Base-by-base conservation (phyloP, 2,888 invertebrate species). In the Xestobium rufovillosum region DNA sequence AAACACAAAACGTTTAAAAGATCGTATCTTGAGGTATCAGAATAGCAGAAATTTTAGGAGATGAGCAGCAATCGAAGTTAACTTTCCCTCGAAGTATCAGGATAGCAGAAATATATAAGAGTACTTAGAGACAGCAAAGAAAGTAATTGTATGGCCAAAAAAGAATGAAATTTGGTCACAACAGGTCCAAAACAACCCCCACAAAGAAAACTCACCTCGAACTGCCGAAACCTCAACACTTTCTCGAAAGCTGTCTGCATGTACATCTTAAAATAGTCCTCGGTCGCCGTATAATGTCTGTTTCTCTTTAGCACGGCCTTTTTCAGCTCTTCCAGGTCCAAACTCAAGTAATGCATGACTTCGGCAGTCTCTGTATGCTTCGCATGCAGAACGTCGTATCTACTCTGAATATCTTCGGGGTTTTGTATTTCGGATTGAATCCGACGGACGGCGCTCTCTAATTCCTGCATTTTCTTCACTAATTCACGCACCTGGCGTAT, bases 171-270 rank as follows among this genome's bases (percentile, higher is more conserved):
- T n/a, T n/a, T n/a, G n/a, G n/a, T n/a, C n/a, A n/a, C n/a, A n/a
- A n/a, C n/a, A n/a, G n/a, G n/a, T n/a, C n/a, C n/a, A n/a, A n/a
- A n/a, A n/a, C n/a, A n/a, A n/a, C n/a, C n/a, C n/a, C n/a, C n/a
- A n/a, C n/a, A n/a, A n/a, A n/a, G n/a, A n/a, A n/a, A n/a, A n/a
- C 61, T 57, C 60, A 77, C 77, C 52, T 72, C 68, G 55, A 76
- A 80, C 3, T 74, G 70, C 42, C 78, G 62, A 26, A 73, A 52
- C 17, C 65, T 63, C 12, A 80, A 60, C 28, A 78, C 69, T 14
- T 68, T 68, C 44, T 68, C 66, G 56, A 80, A 80, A 2, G 67
- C 61, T 36, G 57, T 50, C 39, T 65, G 61, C 3, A 71, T 62
- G 31, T 52, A 62, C 10, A 51, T 48, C 3, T 64, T 57, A 28